Evolutionary conservation across 92 coral and sea anemone species (phyloP).

Genomic region (Heteractis magnifica): DNA sequence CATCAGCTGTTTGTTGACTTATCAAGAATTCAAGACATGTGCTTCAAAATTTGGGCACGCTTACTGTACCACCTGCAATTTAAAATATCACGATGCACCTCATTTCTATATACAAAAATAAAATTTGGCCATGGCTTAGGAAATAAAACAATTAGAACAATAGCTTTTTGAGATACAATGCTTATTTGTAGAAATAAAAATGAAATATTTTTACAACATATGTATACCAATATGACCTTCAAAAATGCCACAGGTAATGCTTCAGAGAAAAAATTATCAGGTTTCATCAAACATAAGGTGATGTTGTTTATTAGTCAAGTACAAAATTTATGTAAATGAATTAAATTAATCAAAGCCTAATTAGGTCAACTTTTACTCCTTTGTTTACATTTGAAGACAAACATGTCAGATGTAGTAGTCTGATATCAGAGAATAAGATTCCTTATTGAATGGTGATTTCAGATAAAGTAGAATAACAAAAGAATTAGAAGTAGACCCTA

Average conservation of each 20-base stretch:
- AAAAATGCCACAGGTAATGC: too few species aligned
- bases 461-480: background rate
- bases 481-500: background rate
- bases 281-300: too few species aligned
- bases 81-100: too few species aligned
- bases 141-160: too few species aligned
- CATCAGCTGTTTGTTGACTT: background rate
- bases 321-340: background rate
- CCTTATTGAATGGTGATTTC: background rate
- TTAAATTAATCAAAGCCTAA: background rate
- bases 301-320: background rate
- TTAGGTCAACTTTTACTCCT: constrained; percentile 2
- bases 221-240: too few species aligned
- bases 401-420: background rate
- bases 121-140: too few species aligned
- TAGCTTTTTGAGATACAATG: too few species aligned
- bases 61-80: background rate
- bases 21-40: background rate
- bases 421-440: background rate
- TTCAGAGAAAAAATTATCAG: too few species aligned
- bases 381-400: background rate
- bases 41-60: background rate
- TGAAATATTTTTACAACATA: too few species aligned
- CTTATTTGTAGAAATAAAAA: too few species aligned
- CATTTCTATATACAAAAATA: background rate